A percentile compares a stretch with the other conserved stretches of the same genome.
phyloP scores from a whole-genome alignment of 2,888 invertebrate species.

The Urechis unicinctus region DNA sequence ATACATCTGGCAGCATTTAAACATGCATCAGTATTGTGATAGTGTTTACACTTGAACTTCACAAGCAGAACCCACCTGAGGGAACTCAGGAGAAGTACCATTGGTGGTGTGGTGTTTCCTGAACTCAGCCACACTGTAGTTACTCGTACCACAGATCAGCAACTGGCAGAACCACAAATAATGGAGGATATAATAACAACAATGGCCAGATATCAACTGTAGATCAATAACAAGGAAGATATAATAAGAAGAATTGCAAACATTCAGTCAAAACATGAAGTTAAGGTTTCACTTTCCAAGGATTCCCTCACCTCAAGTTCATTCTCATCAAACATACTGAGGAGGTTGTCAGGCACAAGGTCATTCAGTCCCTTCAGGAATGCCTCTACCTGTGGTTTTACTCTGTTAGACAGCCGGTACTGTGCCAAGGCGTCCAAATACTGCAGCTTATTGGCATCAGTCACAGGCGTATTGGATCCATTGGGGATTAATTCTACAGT shows the following conservation, averaged over 20 bases:
- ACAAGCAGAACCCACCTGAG: conserved; percentile 57
- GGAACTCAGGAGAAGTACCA: conserved; percentile 71
- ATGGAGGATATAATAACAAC: too few relatives aligned
- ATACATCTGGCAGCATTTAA: too few relatives aligned
- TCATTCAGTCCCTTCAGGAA: conserved; percentile 86
- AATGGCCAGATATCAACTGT: too few relatives aligned
- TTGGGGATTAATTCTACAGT: conserved; percentile 74
- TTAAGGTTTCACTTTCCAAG: too few relatives aligned
- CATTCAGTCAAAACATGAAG: too few relatives aligned
- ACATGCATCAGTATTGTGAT: too few relatives aligned
- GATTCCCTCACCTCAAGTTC: conserved; percentile 93
- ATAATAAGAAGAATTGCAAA: too few relatives aligned
- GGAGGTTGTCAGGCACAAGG: conserved; percentile 83
- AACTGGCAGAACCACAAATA: conserved; percentile 58
- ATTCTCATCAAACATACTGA: conserved; percentile 92
- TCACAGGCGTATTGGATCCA: conserved; percentile 70
- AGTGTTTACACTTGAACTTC: too few relatives aligned
- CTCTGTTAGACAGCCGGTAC: conserved; percentile 74
- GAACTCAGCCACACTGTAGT: conserved; percentile 84
- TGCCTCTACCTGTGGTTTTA: conserved; percentile 76
- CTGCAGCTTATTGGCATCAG: conserved; percentile 68
- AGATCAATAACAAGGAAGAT: too few relatives aligned
- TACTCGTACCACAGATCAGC: conserved; percentile 85
- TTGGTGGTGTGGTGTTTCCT: conserved; percentile 80
- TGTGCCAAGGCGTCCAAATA: conserved; percentile 82